These are phyloP conservation scores for Holocentrus rufus DNA, from an alignment of 2,797 vertebrate species.

Conservation along the genomic window DNA sequence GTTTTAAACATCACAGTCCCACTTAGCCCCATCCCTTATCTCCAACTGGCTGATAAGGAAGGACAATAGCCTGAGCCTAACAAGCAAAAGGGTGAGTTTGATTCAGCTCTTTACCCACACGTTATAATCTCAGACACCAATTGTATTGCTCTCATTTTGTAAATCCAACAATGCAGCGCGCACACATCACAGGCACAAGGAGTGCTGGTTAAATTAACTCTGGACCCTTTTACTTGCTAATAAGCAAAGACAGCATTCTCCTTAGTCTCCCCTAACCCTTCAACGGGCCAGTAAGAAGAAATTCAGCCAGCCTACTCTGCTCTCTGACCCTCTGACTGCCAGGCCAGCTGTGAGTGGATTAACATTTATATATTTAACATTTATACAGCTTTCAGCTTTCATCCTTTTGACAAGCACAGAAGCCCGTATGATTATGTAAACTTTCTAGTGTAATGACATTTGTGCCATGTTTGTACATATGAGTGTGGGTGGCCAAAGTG, in stretches of 20 bases:
- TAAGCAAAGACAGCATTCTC: slow-evolving; percentile 12
- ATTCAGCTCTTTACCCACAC: slow-evolving; percentile 6
- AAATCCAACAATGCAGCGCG: slow-evolving; percentile 32
- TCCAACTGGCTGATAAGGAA: slow-evolving; percentile 20
- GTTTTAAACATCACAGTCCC: not conserved
- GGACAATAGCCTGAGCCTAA: not conserved
- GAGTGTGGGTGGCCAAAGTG: slow-evolving; percentile 32
- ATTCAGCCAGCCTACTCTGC: slow-evolving; percentile 22
- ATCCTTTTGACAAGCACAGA: slow-evolving; percentile 40
- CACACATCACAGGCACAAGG: slow-evolving; percentile 22
- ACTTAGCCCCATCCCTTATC: not conserved
- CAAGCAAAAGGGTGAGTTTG: slow-evolving; percentile 20
- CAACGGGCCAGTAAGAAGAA: not conserved
- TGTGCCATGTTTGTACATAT: slow-evolving; percentile 63
- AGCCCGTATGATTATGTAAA: slow-evolving; percentile 15
- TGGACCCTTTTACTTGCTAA: slow-evolving; percentile 27
- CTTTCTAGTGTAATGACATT: slow-evolving; percentile 23
- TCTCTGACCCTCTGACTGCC: not conserved
- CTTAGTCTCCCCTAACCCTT: not conserved
- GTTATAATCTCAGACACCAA: slow-evolving; percentile 10
- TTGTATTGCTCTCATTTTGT: slow-evolving; percentile 31
- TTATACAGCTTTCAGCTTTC: slow-evolving; percentile 42
- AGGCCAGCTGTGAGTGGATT: slow-evolving; percentile 7
- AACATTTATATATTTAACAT: slow-evolving; percentile 23
- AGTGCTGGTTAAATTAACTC: slow-evolving; percentile 31